phyloP scores from a whole-genome alignment of 53 echinoderm and acorn worm genomes.

The Echinometra lucunter region DNA sequence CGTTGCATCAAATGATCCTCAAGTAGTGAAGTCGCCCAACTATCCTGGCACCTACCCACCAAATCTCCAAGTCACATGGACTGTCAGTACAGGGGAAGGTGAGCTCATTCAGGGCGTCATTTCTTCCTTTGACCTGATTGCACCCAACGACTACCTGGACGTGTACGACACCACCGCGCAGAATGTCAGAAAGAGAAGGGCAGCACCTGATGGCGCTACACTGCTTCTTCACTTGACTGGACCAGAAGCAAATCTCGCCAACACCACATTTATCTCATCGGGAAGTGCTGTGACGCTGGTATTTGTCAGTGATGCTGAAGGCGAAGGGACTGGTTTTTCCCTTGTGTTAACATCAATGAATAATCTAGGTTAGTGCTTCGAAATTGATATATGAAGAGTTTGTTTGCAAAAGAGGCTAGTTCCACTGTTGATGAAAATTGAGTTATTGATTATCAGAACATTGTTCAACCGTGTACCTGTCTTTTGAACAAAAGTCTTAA shows the following conservation, averaged over 20 bases:
- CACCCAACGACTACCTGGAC: slow-evolving; percentile 56
- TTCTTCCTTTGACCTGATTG: slow-evolving; percentile 44
- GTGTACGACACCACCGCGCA: slow-evolving; percentile 6
- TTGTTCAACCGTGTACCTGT: too few relatives aligned
- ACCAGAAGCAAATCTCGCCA: neutral
- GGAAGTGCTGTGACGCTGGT: slow-evolving; percentile 25
- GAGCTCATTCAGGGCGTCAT: slow-evolving; percentile 31
- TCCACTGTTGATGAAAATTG: too few relatives aligned
- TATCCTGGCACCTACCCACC: slow-evolving; percentile 52
- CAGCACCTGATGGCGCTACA: neutral
- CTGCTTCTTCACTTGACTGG: slow-evolving; percentile 44
- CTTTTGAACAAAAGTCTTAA: too few relatives aligned
- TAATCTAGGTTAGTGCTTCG: neutral
- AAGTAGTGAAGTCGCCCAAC: slow-evolving; percentile 41
- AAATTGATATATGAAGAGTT: too few relatives aligned
- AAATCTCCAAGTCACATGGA: slow-evolving; percentile 59
- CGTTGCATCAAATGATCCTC: slow-evolving; percentile 1
- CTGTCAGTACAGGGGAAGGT: neutral
- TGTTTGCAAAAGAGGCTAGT: too few relatives aligned
- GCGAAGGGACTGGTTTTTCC: slow-evolving; percentile 54
- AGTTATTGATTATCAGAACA: too few relatives aligned
- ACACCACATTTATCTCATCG: slow-evolving; percentile 41
- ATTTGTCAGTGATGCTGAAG: slow-evolving; percentile 30
- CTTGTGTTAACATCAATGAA: slow-evolving; percentile 42
- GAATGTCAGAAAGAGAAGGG: neutral